phyloP scores from a whole-genome alignment of 2,797 vertebrate genomes.

The Synanceia verrucosa region DNA sequence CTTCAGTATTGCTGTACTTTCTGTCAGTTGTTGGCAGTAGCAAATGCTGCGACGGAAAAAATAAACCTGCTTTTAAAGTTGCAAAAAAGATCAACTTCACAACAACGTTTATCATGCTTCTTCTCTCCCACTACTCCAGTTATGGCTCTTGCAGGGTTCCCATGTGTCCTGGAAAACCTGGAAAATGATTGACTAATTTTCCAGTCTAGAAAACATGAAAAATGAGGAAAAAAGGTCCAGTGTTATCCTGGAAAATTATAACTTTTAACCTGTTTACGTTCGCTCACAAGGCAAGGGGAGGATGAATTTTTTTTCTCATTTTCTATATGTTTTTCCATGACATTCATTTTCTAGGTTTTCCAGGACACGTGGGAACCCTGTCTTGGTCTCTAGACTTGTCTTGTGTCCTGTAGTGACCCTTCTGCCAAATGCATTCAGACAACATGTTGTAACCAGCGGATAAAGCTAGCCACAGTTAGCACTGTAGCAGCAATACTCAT shows the following conservation, averaged over 20 bases:
- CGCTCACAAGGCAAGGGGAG: too few species aligned
- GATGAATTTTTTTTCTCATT: too few species aligned
- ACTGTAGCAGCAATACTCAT: background rate
- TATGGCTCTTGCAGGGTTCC: too few species aligned
- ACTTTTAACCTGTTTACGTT: too few species aligned
- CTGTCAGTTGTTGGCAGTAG: background rate
- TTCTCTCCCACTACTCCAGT: background rate
- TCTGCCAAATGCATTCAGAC: background rate
- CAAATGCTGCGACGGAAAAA: background rate
- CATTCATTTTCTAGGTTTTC: too few species aligned
- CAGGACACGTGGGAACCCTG: too few species aligned
- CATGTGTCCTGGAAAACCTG: too few species aligned
- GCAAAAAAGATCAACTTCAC: background rate
- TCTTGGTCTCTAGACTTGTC: background rate
- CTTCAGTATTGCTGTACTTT: background rate
- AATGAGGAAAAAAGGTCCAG: too few species aligned
- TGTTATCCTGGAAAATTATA: too few species aligned
- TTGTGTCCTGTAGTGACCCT: background rate
- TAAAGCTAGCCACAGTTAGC: background rate
- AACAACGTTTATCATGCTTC: background rate
- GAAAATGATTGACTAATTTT: too few species aligned
- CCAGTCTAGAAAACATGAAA: too few species aligned
- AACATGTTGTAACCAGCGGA: background rate
- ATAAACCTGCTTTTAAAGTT: background rate
- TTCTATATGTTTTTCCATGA: too few species aligned